These are phyloP conservation scores for Acrobasis suavella DNA, from an alignment of 2,888 invertebrate genomes.

Conservation along the genomic window DNA sequence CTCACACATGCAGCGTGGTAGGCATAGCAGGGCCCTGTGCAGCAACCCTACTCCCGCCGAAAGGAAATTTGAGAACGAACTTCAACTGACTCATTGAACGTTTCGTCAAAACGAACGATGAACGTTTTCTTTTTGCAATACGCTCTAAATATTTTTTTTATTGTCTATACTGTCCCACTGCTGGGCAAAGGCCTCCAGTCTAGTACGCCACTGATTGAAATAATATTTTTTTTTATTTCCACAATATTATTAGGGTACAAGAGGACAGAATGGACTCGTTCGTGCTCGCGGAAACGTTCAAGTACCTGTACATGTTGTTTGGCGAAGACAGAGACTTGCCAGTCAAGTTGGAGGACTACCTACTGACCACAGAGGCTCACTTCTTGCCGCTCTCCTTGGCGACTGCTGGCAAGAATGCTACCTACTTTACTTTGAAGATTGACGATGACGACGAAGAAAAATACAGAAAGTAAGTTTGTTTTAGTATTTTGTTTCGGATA, in stretches of 20 bases:
- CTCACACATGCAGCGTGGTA: too few relatives aligned
- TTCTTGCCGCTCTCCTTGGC: slow-evolving; percentile 94
- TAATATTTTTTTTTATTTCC: too few relatives aligned
- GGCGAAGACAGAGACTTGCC: slow-evolving; percentile 91
- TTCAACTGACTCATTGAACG: too few relatives aligned
- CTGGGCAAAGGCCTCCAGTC: too few relatives aligned
- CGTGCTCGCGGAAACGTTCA: slow-evolving; percentile 98
- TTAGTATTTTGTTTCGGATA: slow-evolving; percentile 3
- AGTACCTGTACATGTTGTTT: slow-evolving; percentile 97
- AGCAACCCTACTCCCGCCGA: too few relatives aligned
- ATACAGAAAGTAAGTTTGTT: slow-evolving; percentile 62
- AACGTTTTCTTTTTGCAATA: too few relatives aligned
- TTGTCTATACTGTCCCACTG: too few relatives aligned
- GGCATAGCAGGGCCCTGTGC: too few relatives aligned
- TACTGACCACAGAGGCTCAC: slow-evolving; percentile 97
- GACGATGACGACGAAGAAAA: slow-evolving; percentile 74
- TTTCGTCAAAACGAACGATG: too few relatives aligned
- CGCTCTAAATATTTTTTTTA: too few relatives aligned
- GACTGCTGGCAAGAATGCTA: slow-evolving; percentile 80
- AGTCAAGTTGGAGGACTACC: slow-evolving; percentile 91
- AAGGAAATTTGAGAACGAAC: too few relatives aligned
- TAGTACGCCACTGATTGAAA: too few relatives aligned
- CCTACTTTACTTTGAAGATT: slow-evolving; percentile 70
- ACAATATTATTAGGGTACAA: slow-evolving; percentile 79
- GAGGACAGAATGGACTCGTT: slow-evolving; percentile 99